phyloP scores from a whole-genome alignment of 1,140 invertebrate species.

The Atta cephalotes region DNA sequence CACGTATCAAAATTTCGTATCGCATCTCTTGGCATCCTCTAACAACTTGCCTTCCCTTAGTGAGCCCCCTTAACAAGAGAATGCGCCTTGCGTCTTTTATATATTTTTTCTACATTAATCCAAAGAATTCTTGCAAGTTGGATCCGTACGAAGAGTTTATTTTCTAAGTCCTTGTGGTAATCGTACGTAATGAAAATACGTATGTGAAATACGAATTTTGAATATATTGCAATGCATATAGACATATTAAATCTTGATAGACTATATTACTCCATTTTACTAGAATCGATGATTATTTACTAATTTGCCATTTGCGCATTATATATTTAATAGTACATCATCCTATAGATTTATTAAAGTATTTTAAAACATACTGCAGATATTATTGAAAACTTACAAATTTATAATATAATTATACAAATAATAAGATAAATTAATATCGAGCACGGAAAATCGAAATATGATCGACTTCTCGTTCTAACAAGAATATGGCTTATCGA shows the following conservation, averaged over 20 bases:
- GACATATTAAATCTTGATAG: too few relatives aligned
- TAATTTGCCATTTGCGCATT: neutral
- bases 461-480: neutral
- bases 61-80: slow-evolving; percentile 20
- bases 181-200: neutral
- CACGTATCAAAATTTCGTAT: slow-evolving; percentile 83
- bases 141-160: neutral
- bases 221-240: neutral
- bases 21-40: slow-evolving; percentile 41
- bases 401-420: neutral
- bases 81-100: slow-evolving; percentile 4
- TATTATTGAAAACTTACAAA: neutral
- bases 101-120: slow-evolving; percentile 36
- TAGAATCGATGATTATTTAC: neutral
- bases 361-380: neutral
- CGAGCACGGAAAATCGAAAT: neutral
- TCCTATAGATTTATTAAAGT: neutral
- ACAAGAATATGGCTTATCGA: neutral
- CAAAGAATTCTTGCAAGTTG: neutral
- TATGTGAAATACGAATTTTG: neutral
- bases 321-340: neutral
- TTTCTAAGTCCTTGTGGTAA: neutral
- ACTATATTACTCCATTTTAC: neutral
- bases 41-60: slow-evolving; percentile 16
- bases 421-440: neutral